A percentile compares a stretch with the other conserved stretches of the same genome.
phyloP scores from a whole-genome alignment of 2,888 invertebrate species.

The Theretra japonica region DNA sequence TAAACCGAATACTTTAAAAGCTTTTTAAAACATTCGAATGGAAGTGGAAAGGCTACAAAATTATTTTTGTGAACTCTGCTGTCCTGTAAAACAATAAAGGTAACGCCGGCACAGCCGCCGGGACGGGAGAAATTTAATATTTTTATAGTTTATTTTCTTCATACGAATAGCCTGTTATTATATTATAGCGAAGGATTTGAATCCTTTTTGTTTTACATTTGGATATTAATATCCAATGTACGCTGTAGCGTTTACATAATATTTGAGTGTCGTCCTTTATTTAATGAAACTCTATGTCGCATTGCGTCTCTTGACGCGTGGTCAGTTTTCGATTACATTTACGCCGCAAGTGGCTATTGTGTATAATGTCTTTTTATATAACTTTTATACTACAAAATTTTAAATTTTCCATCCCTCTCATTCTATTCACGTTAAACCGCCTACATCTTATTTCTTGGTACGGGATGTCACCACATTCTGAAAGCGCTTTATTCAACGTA shows the following conservation, averaged over 20 bases:
- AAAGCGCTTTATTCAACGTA: no score
- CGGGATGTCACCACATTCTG: no score
- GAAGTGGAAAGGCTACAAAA: background rate
- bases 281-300: slow-evolving; percentile 2
- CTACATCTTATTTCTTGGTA: no score
- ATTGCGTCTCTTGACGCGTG: slow-evolving; percentile 4
- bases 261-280: background rate
- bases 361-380: background rate
- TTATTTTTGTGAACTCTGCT: no score
- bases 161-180: no score
- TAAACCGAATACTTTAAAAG: slow-evolving; percentile 27
- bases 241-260: background rate
- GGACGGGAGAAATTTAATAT: no score
- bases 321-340: background rate
- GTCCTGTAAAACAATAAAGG: slow-evolving; percentile 10
- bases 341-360: background rate
- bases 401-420: no score
- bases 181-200: background rate
- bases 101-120: background rate
- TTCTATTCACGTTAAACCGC: no score
- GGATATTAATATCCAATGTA: no score
- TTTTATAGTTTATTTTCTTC: no score
- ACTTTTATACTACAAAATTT: background rate
- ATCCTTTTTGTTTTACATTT: no score
- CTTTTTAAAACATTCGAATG: slow-evolving; percentile 7